Percentiles rank a stretch among this genome's conserved stretches.
Conservation (phyloP, 2,888 invertebrate species). For the Diarsia dahlii region DNA sequence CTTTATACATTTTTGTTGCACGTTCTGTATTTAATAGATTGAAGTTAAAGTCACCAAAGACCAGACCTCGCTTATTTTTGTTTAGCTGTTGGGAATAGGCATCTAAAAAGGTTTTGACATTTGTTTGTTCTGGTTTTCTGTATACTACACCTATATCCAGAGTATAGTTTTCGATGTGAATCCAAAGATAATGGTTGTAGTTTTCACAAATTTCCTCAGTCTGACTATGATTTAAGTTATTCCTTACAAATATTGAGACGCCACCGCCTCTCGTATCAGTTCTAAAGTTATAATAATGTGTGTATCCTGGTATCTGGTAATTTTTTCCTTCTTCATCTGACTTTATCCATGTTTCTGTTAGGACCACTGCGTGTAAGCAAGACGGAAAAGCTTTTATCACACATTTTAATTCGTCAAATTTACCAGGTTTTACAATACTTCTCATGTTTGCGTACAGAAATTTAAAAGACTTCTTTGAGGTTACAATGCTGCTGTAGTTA, state of each 20-base stretch:
- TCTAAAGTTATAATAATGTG: not conserved
- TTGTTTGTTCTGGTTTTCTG: not conserved
- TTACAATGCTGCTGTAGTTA: too few species aligned
- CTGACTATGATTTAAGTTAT: not conserved
- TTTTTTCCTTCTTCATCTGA: not conserved
- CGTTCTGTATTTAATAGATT: not conserved
- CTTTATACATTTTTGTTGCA: not conserved
- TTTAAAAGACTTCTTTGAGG: too few species aligned
- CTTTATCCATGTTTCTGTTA: too few species aligned
- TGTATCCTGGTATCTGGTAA: not conserved
- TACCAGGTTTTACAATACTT: too few species aligned
- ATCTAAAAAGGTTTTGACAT: not conserved
- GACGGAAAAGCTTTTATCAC: not conserved
- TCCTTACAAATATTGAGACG: too few species aligned
- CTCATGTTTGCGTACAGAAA: too few species aligned
- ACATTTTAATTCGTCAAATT: too few species aligned
- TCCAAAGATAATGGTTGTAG: not conserved
- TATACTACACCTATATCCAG: not conserved
- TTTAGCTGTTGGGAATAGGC: not conserved
- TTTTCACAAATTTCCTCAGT: not conserved
- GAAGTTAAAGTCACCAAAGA: too few species aligned
- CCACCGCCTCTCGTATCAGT: too few species aligned
- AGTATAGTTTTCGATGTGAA: not conserved
- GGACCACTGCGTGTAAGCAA: too few species aligned
- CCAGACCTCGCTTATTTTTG: not conserved